Evolutionary conservation across 2,888 invertebrate genomes (phyloP).

Genomic region (Cheilosia soror): DNA sequence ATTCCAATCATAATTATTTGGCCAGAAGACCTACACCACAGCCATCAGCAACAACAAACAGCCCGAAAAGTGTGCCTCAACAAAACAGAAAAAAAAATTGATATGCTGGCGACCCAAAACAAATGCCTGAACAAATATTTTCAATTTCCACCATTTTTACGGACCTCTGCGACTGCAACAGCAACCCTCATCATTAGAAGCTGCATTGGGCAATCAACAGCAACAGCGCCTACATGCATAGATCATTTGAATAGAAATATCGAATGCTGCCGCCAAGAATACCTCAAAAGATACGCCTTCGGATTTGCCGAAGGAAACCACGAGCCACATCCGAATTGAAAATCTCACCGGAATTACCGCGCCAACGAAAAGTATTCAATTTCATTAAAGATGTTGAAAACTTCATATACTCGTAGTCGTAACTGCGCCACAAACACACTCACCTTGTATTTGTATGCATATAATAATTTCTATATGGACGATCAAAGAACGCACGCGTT

Average conservation of each 20-base stretch:
- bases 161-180: slow-evolving; percentile 22
- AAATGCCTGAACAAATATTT: slow-evolving; percentile 66
- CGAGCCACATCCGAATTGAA: slow-evolving; percentile 47
- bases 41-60: slow-evolving; percentile 47
- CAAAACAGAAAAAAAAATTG: slow-evolving; percentile 22
- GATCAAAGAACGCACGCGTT: slow-evolving; percentile 44
- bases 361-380: slow-evolving; percentile 60
- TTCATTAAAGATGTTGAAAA: slow-evolving; percentile 51
- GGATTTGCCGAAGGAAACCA: slow-evolving; percentile 38
- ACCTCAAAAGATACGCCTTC: slow-evolving; percentile 63
- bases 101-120: slow-evolving; percentile 71
- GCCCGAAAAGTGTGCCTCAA: slow-evolving; percentile 52
- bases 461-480: slow-evolving; percentile 8
- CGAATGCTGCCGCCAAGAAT: slow-evolving; percentile 46
- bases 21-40: slow-evolving; percentile 40
- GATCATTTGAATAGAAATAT: slow-evolving; percentile 45
- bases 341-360: slow-evolving; percentile 23
- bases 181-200: slow-evolving; percentile 68
- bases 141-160: slow-evolving; percentile 69
- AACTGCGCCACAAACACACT: slow-evolving; percentile 41
- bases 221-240: slow-evolving; percentile 19
- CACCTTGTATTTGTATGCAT: slow-evolving; percentile 21
- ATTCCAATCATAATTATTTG: slow-evolving; percentile 64
- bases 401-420: neutral
- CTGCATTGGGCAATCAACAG: slow-evolving; percentile 57